Evolutionary conservation across 2,797 vertebrate species (phyloP), one percentile per base, ranked within the genome.

Genomic region (Rallus crepitans): DNA sequence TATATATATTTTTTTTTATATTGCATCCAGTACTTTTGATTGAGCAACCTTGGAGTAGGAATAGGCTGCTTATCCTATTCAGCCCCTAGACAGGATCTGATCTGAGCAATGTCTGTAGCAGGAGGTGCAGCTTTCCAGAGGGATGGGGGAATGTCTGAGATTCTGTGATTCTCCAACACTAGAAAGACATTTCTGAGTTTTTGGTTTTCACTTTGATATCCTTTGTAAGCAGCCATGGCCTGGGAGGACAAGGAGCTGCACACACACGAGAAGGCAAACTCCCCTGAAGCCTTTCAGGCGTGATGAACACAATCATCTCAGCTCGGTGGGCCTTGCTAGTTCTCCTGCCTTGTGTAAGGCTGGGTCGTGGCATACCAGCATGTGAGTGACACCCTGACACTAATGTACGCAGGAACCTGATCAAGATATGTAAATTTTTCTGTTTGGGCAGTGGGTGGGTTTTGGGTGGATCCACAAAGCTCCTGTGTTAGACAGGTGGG

Each of bases 31-130:
- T 91, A 27, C 2, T 61, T 31, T 90, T 48, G 27, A 23, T 83
- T 90, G 92, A 42, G 8, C 50, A 83, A 75, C 56, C 79, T 95
- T 85, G 37, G 39, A 82, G 48, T 33, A 5, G 91, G 66, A 50
- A 37, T 25, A 92, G 73, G 42, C 81, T 70, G 82, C 91, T 93
- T 35, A 86, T 70, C 84, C 60, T 76, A 68, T 96, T 91, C 75
- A 92, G 56, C 82, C 63, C 28, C 10, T 50, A 15, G 40, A 70
- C n/a, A 76, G 61, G 16, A 10, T 59, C 71, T 69, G 82, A 88
- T 76, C 68, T 7, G 50, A 69, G 65, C 4, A 11, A 48, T 1
- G 40, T 59, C 65, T 66, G 19, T 73, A 45, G 18, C 39, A 50
- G 81, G 39, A 5, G 78, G 33, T 5, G 9, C 15, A 57, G 71